Percentiles rank a stretch among this genome's conserved stretches.
phyloP scores from a whole-genome alignment of 1,140 invertebrate genomes.

The Chlorops oryzae region DNA sequence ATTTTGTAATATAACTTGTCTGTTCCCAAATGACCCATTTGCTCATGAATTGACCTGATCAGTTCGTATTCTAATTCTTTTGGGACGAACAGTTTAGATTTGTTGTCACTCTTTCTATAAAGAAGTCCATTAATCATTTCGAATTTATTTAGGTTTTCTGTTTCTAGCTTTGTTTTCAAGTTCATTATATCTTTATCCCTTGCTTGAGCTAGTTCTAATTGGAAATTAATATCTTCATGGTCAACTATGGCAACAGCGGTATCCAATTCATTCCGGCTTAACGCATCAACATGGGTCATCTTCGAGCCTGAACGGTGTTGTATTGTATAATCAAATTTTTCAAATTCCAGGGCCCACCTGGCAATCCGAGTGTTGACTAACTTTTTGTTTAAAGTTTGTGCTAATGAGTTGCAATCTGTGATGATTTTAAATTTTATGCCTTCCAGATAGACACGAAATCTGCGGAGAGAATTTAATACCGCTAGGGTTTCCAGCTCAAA shows the following conservation, averaged over 20 bases:
- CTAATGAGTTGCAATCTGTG: slow-evolving; percentile 28
- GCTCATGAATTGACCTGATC: neutral
- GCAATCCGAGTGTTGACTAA: slow-evolving; percentile 22
- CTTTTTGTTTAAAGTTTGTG: slow-evolving; percentile 22
- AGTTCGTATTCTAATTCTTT: neutral
- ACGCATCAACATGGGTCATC: neutral
- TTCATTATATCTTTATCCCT: too few species aligned
- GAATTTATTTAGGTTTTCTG: too few species aligned
- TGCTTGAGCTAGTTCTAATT: too few species aligned
- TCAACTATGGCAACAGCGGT: too few species aligned
- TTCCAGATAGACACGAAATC: slow-evolving; percentile 37
- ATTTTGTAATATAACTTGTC: too few species aligned
- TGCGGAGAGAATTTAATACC: slow-evolving; percentile 41
- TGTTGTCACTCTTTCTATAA: too few species aligned
- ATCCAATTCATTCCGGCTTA: too few species aligned
- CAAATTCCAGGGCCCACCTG: slow-evolving; percentile 19
- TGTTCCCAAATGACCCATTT: neutral
- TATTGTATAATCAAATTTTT: neutral
- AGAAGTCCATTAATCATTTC: too few species aligned
- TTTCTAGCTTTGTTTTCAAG: too few species aligned
- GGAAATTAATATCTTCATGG: too few species aligned
- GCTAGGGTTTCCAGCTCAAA: slow-evolving; percentile 49
- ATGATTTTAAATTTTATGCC: slow-evolving; percentile 41
- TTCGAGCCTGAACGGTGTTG: neutral
- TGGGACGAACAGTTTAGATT: slow-evolving; percentile 1